Evolutionary conservation across 2,797 vertebrate species (phyloP).

Genomic region (Falco novaeseelandiae): DNA sequence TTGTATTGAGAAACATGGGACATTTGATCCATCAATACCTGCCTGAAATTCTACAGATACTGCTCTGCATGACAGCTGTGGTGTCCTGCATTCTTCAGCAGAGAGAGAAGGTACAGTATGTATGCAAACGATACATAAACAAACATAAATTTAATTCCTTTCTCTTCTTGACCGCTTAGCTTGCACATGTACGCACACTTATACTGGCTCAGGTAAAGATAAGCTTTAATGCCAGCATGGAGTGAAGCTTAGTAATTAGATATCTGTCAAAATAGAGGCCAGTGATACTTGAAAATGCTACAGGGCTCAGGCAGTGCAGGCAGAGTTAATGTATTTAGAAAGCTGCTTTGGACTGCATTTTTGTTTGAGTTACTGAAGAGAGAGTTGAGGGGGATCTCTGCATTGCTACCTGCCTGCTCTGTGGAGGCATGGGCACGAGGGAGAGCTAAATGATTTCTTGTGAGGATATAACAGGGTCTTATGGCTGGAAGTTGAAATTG

Average conservation of each 20-base stretch:
- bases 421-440: not conserved
- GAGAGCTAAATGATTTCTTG: not conserved
- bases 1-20: conserved; percentile 90
- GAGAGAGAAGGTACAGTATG: conserved; percentile 85
- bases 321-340: not conserved
- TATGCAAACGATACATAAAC: not conserved
- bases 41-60: conserved; percentile 91
- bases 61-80: conserved; percentile 88
- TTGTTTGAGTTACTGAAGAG: not conserved
- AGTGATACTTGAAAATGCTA: not conserved
- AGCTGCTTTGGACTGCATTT: not conserved
- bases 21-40: conserved; percentile 87
- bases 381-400: not conserved
- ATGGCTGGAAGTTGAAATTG: not conserved
- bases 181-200: not conserved
- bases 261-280: not conserved
- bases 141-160: not conserved
- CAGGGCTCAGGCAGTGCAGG: not conserved
- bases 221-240: not conserved
- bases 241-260: not conserved
- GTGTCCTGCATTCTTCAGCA: conserved; percentile 83
- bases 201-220: not conserved
- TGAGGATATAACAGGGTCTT: not conserved
- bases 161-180: not conserved
- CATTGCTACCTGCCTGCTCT: not conserved